phyloP scores from a whole-genome alignment of 2,113 vertebrate species.

The Prinia subflava region DNA sequence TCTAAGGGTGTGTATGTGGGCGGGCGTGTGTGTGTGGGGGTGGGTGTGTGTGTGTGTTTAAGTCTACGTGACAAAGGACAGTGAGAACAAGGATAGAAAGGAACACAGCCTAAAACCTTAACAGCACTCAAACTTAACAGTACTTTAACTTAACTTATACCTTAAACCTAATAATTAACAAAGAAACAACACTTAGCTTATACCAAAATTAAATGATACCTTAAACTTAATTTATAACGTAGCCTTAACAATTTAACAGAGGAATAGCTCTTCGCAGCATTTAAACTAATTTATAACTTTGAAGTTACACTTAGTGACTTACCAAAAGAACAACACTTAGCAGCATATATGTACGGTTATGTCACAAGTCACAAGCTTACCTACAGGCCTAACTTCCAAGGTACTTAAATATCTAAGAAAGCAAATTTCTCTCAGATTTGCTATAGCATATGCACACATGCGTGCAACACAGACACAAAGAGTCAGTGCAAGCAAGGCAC shows the following conservation, averaged over 20 bases:
- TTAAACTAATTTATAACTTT: not conserved
- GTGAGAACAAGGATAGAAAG: not conserved
- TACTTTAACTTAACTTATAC: not conserved
- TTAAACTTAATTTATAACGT: not conserved
- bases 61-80: not conserved
- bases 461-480: not conserved
- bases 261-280: not conserved
- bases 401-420: not conserved
- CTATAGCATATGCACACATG: accelerated
- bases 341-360: not conserved
- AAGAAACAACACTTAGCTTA: not conserved
- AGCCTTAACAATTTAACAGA: not conserved
- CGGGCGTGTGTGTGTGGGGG: too few species aligned
- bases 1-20: too few species aligned
- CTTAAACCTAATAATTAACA: not conserved
- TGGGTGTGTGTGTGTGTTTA: not conserved
- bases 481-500: not conserved
- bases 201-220: not conserved
- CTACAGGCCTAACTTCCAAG: not conserved
- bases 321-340: not conserved
- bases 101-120: not conserved
- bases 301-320: not conserved
- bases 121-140: not conserved
- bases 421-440: not conserved
- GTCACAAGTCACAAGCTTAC: not conserved